Conservation (phyloP, 2,113 vertebrate species). For the Chamaea fasciata region DNA sequence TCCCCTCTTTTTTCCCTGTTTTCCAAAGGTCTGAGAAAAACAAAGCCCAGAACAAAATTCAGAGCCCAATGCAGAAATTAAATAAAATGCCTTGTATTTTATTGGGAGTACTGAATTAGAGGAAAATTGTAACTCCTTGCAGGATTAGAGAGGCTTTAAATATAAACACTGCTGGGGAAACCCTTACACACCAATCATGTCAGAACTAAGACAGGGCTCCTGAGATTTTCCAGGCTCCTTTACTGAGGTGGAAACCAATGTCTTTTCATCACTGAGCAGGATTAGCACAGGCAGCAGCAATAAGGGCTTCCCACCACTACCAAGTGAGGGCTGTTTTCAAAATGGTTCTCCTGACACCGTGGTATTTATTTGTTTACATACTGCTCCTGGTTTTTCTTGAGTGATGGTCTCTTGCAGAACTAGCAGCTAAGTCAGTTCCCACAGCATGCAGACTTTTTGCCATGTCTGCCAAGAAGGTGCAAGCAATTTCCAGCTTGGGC, state of each 20-base stretch:
- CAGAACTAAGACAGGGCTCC: not conserved
- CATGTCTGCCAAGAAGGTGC: not conserved
- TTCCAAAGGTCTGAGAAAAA: not conserved
- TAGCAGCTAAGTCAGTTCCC: not conserved
- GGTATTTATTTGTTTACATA: not conserved
- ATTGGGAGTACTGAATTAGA: not conserved
- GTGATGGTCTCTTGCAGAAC: not conserved
- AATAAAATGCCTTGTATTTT: not conserved
- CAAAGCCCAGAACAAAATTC: not conserved
- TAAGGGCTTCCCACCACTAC: not conserved
- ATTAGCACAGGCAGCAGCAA: not conserved
- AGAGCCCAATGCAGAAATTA: not conserved
- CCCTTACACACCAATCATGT: not conserved
- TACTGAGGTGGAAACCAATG: not conserved
- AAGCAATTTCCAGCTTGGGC: not conserved
- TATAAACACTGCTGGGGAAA: not conserved
- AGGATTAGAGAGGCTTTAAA: not conserved
- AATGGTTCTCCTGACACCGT: not conserved
- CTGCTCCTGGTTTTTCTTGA: not conserved
- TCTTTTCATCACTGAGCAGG: not conserved
- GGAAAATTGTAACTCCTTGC: not conserved
- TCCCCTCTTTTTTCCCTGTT: not conserved
- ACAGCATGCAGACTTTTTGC: not conserved
- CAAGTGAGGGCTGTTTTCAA: fast-evolving
- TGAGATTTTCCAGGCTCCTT: not conserved